phyloP scores from a whole-genome alignment of 2,888 invertebrate genomes.

The Erebia ligea region DNA sequence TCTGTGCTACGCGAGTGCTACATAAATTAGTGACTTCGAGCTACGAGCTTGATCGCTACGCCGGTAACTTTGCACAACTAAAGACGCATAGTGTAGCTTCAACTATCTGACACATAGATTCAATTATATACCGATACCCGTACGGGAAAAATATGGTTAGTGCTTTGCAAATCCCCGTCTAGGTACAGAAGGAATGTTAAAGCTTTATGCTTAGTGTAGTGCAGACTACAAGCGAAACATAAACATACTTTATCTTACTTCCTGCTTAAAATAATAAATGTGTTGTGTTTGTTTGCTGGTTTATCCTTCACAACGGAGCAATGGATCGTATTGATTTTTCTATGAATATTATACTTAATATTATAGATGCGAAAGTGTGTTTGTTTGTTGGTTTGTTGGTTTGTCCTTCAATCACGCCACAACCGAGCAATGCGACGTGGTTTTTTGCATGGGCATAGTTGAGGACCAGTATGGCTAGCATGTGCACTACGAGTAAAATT shows the following conservation, averaged over 20 bases:
- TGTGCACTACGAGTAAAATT: too few species aligned
- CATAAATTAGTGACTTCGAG: conserved; percentile 9
- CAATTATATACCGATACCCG: not conserved
- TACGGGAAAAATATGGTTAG: not conserved
- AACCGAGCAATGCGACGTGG: too few species aligned
- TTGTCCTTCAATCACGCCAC: too few species aligned
- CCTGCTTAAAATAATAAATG: too few species aligned
- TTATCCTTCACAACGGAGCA: too few species aligned
- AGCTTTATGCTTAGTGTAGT: not conserved
- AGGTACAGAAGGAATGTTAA: not conserved
- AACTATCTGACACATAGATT: conserved; percentile 11
- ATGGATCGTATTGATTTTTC: too few species aligned
- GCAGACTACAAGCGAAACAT: not conserved
- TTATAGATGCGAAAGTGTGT: too few species aligned
- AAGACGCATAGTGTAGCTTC: not conserved
- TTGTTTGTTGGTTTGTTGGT: too few species aligned
- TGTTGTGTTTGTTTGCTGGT: too few species aligned
- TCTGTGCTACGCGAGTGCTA: conserved; percentile 6
- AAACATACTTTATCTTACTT: not conserved
- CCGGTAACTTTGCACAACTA: not conserved
- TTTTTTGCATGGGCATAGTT: too few species aligned
- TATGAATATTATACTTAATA: too few species aligned
- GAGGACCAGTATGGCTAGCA: too few species aligned
- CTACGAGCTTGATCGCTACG: conserved; percentile 10
- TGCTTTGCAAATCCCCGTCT: not conserved